A percentile compares a stretch with the other conserved stretches of the same genome.
Conservation (phyloP, 2,797 vertebrate genomes). For the Cirrhinus mrigala region DNA sequence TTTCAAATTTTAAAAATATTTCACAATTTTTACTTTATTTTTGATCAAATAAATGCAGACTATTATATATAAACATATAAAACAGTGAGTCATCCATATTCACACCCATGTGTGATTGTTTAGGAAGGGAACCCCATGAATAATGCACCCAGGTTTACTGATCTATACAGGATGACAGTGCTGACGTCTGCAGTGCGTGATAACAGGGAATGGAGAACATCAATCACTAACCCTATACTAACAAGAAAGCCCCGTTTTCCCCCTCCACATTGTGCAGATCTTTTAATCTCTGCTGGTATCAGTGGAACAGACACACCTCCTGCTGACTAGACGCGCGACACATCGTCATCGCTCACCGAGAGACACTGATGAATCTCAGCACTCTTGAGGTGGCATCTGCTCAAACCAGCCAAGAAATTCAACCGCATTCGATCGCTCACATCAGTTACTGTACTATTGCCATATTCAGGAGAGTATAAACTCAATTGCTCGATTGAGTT, state of each 20-base stretch:
- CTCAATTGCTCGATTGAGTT: neutral
- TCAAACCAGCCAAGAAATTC: neutral
- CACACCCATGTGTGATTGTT: neutral
- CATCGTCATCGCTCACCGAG: neutral
- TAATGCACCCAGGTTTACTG: slow-evolving; percentile 2
- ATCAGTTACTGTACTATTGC: neutral
- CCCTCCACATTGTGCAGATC: neutral
- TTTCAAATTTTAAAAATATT: neutral
- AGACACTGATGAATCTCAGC: neutral
- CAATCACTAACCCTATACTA: neutral
- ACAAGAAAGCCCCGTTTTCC: neutral
- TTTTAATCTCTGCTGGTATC: neutral
- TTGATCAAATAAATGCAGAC: neutral
- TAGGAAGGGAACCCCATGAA: neutral
- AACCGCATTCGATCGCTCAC: neutral
- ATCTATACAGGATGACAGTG: neutral
- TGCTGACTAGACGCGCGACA: neutral
- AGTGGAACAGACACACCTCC: neutral
- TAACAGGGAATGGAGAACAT: neutral
- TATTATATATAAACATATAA: neutral
- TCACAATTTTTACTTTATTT: neutral
- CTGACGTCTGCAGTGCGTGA: slow-evolving; percentile 13
- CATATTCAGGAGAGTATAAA: neutral
- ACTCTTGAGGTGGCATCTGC: neutral
- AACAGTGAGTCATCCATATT: neutral